Conservation (phyloP, 2,797 vertebrate genomes). For the Dryobates pubescens region DNA sequence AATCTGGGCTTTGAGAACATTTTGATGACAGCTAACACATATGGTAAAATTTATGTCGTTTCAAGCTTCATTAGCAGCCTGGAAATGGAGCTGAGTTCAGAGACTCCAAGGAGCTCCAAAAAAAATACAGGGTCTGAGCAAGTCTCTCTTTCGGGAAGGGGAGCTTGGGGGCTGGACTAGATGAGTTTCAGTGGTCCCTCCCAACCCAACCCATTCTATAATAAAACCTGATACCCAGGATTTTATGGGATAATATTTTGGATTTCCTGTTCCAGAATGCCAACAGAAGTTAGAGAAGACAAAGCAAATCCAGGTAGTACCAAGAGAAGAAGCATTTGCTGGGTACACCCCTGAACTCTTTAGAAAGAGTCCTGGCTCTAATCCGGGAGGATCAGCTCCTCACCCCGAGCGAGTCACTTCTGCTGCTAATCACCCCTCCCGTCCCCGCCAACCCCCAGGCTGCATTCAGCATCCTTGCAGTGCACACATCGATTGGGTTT, state of each 20-base stretch:
- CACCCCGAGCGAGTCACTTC: fast-evolving
- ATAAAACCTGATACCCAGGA: background rate
- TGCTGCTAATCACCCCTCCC: background rate
- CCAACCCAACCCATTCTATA: background rate
- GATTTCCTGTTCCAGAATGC: background rate
- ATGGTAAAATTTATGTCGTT: slow-evolving; percentile 25
- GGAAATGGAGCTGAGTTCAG: background rate
- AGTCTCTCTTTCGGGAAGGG: background rate
- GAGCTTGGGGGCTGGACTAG: no score
- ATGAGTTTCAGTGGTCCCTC: no score
- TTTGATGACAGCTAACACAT: background rate
- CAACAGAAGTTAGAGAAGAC: background rate
- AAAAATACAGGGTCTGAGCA: background rate
- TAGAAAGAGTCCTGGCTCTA: background rate
- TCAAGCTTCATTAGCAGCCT: slow-evolving; percentile 19
- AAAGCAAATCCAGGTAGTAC: background rate
- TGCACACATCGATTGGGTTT: fast-evolving
- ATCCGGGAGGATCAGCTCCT: background rate
- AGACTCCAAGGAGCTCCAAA: background rate
- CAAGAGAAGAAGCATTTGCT: background rate
- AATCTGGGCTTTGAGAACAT: slow-evolving; percentile 1
- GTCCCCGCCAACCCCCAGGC: fast-evolving
- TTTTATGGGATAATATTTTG: background rate
- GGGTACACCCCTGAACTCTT: background rate
- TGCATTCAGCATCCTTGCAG: fast-evolving